Conservation (phyloP, 2,113 vertebrate species). For the Sphyrna mokarran region DNA sequence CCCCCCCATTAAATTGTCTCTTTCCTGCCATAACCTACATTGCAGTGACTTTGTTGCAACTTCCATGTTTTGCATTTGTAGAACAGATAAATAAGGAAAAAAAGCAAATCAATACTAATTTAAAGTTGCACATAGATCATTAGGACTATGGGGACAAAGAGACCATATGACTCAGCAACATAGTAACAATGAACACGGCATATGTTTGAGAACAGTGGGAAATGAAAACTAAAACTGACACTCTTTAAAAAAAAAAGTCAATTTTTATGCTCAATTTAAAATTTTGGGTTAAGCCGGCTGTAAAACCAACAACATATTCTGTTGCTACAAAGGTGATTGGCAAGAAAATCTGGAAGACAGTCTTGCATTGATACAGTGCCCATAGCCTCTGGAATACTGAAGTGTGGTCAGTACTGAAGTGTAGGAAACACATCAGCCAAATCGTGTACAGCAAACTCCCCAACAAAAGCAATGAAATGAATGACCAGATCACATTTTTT, state of each 20-base stretch:
- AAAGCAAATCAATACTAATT: neutral
- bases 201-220: neutral
- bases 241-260: neutral
- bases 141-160: neutral
- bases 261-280: neutral
- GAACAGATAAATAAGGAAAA: neutral
- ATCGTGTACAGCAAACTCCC: neutral
- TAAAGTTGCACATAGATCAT: neutral
- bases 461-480: neutral
- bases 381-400: neutral
- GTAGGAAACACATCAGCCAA: neutral
- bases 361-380: neutral
- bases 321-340: neutral
- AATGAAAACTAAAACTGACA: slow-evolving; percentile 12
- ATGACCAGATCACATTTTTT: neutral
- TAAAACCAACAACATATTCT: neutral
- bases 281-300: neutral
- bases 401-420: neutral
- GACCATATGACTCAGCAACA: neutral
- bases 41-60: neutral
- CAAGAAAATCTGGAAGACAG: neutral
- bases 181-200: neutral
- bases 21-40: neutral
- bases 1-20: too few species aligned
- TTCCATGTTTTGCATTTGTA: neutral